Percentiles rank a stretch among this genome's conserved stretches.
Evolutionary conservation across 2,888 invertebrate genomes (phyloP).

Genomic region (Cephus sareptanus): DNA sequence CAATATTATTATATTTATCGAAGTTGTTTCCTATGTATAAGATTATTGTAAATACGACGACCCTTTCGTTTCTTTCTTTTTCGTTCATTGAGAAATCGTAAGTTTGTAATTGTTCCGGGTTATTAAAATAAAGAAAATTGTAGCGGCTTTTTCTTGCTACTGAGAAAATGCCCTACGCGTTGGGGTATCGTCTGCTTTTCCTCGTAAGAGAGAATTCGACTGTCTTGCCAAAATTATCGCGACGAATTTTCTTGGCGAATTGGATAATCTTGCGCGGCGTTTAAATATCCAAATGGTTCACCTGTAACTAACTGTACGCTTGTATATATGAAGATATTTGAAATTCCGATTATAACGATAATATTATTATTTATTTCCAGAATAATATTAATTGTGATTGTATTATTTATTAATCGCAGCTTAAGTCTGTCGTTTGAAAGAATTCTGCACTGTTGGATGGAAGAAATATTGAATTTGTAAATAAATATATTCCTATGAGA

Average conservation of each 20-base stretch:
- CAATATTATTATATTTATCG: slow-evolving; percentile 4
- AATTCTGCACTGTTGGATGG: slow-evolving; percentile 36
- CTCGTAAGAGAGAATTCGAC: slow-evolving; percentile 2
- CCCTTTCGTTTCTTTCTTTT: background rate
- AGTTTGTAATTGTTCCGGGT: background rate
- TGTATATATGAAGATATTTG: slow-evolving; percentile 28
- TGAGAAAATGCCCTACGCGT: background rate
- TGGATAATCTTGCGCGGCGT: background rate
- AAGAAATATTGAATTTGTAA: slow-evolving; percentile 51
- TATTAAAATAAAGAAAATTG: background rate
- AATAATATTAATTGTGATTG: slow-evolving; percentile 48
- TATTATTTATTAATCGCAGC: slow-evolving; percentile 56
- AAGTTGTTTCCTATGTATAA: slow-evolving; percentile 3
- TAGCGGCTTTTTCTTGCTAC: background rate
- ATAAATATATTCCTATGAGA: slow-evolving; percentile 51
- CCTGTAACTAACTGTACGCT: background rate
- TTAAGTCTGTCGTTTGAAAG: slow-evolving; percentile 37
- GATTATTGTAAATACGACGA: slow-evolving; percentile 1
- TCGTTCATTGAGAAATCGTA: background rate
- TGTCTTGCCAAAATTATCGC: slow-evolving; percentile 27
- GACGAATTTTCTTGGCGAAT: background rate
- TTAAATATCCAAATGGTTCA: slow-evolving; percentile 4
- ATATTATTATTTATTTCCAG: slow-evolving; percentile 51
- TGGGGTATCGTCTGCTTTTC: background rate
- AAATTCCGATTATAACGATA: slow-evolving; percentile 25